A percentile compares a stretch with the other conserved stretches of the same genome.
These are phyloP conservation scores for Oryzaephilus surinamensis DNA, from an alignment of 1,140 invertebrate species.

Conservation along the genomic window DNA sequence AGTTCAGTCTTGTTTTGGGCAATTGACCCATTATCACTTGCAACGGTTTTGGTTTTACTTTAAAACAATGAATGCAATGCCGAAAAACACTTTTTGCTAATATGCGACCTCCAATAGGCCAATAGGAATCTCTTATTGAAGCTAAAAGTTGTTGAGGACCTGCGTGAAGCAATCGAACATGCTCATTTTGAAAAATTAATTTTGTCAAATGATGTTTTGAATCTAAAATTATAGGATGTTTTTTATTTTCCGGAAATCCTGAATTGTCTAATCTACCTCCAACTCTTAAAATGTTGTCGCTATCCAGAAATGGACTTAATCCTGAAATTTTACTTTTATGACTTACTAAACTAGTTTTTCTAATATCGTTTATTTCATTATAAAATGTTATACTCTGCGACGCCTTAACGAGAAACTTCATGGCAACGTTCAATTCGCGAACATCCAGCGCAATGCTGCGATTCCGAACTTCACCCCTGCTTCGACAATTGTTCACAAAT, in stretches of 20 bases:
- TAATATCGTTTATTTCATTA: too few relatives aligned
- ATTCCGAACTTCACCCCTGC: too few relatives aligned
- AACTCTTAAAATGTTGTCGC: conserved; percentile 25
- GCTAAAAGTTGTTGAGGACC: conserved; percentile 19
- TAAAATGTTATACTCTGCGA: too few relatives aligned
- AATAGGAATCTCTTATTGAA: conserved; percentile 20
- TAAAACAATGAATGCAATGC: conserved; percentile 17
- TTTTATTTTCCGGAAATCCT: conserved; percentile 16
- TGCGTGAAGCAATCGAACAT: conserved; percentile 19
- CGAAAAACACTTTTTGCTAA: conserved; percentile 7
- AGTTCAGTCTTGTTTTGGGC: too few relatives aligned
- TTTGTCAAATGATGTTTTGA: conserved; percentile 8
- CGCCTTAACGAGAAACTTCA: too few relatives aligned
- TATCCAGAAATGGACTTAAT: conserved; percentile 28
- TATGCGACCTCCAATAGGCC: conserved; percentile 13
- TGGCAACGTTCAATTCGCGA: too few relatives aligned
- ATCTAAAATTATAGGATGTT: conserved; percentile 29
- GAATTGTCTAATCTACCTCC: conserved; percentile 27
- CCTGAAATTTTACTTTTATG: too few relatives aligned
- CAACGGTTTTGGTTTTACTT: conserved; percentile 6
- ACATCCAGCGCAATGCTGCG: too few relatives aligned
- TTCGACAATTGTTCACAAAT: too few relatives aligned
- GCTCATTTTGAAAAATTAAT: conserved; percentile 16
- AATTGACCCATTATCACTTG: conserved; percentile 19
- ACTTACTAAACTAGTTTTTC: too few relatives aligned